Percentiles rank a stretch among this genome's conserved stretches.
Evolutionary conservation across 2,888 invertebrate genomes (phyloP).

Genomic region (Dendrolimus houi): DNA sequence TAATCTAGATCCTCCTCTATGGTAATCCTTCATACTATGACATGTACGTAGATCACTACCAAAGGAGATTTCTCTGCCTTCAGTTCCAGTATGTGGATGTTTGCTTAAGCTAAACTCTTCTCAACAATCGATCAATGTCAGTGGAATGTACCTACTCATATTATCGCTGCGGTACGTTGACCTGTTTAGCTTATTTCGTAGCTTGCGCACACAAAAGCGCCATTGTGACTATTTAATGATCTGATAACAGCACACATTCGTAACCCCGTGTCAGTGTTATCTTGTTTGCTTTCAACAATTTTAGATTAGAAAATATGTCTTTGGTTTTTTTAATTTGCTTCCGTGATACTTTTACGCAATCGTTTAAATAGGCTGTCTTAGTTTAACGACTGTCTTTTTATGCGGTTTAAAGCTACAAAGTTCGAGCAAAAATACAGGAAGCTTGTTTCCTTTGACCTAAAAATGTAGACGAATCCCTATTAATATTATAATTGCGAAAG

Average conservation of each 20-base stretch:
- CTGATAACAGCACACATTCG: slow-evolving; percentile 45
- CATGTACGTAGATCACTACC: slow-evolving; percentile 36
- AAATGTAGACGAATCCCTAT: too few species aligned
- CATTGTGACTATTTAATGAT: slow-evolving; percentile 35
- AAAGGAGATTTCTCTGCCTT: slow-evolving; percentile 43
- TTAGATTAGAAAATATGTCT: slow-evolving; percentile 18
- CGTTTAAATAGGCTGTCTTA: too few species aligned
- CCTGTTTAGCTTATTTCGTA: slow-evolving; percentile 51
- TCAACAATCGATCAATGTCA: slow-evolving; percentile 69
- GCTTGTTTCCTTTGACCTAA: too few species aligned
- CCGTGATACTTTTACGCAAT: not conserved
- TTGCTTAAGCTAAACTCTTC: slow-evolving; percentile 60
- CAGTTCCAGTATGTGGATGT: slow-evolving; percentile 40
- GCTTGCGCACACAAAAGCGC: slow-evolving; percentile 41
- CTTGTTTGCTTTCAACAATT: slow-evolving; percentile 51
- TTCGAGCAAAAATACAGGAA: too few species aligned
- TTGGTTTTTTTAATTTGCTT: slow-evolving; percentile 5
- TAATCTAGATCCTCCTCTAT: not conserved
- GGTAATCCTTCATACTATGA: slow-evolving; percentile 44
- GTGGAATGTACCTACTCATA: slow-evolving; percentile 39
- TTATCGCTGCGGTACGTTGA: slow-evolving; percentile 62
- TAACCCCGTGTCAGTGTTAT: slow-evolving; percentile 40
- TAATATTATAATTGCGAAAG: too few species aligned
- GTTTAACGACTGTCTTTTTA: too few species aligned
- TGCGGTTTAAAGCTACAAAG: too few species aligned